Percentiles rank a stretch among this genome's conserved stretches.
These are phyloP conservation scores for Acanthisitta chloris DNA, from an alignment of 2,113 vertebrate genomes.

Conservation along the genomic window DNA sequence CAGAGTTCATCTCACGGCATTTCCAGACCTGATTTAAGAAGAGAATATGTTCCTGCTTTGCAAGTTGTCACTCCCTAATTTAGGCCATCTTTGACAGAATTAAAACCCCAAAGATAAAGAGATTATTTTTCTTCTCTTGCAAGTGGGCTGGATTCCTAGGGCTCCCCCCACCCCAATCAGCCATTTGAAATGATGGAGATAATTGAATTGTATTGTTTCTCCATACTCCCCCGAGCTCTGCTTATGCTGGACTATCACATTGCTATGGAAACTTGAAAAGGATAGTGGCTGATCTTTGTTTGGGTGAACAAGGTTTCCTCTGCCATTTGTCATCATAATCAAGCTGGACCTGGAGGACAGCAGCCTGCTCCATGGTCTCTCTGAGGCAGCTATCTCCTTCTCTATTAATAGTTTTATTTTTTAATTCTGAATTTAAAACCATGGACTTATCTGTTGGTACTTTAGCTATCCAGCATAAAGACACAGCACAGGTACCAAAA, in stretches of 20 bases:
- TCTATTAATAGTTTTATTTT: neutral
- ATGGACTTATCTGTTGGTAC: neutral
- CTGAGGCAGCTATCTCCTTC: neutral
- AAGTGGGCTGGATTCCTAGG: slow-evolving; percentile 59
- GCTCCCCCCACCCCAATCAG: slow-evolving; percentile 48
- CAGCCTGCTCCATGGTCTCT: neutral
- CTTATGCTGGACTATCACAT: slow-evolving; percentile 30
- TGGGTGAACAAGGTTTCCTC: neutral
- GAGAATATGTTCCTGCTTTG: slow-evolving; percentile 71
- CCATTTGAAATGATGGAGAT: slow-evolving; percentile 69
- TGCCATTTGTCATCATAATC: neutral
- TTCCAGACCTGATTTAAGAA: slow-evolving; percentile 76
- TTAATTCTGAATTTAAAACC: neutral
- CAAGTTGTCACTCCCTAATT: slow-evolving; percentile 76
- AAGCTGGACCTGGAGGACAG: neutral
- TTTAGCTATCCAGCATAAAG: neutral
- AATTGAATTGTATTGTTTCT: slow-evolving; percentile 72
- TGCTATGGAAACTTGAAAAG: slow-evolving; percentile 45
- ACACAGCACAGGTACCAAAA: neutral
- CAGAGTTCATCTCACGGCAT: slow-evolving; percentile 71
- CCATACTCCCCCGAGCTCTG: neutral
- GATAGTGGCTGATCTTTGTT: slow-evolving; percentile 16
- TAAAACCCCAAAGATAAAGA: slow-evolving; percentile 58
- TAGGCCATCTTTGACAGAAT: slow-evolving; percentile 73
- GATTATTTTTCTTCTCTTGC: slow-evolving; percentile 63